Evolutionary conservation across 2,113 vertebrate species (phyloP).

Genomic region (Bubalus kerabau): DNA sequence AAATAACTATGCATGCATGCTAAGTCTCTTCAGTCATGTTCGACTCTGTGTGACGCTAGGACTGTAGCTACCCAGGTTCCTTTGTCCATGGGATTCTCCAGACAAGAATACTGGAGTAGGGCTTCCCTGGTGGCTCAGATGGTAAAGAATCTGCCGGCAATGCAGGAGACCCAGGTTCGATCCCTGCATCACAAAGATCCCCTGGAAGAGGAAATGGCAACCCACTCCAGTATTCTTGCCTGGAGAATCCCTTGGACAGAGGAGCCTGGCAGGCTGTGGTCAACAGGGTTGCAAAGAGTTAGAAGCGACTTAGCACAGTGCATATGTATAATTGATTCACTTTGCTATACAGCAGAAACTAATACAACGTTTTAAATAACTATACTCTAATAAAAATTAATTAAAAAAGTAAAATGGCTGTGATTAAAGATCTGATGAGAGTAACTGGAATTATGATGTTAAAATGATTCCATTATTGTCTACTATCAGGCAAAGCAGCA

Average conservation of each 20-base stretch:
- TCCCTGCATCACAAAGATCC: neutral
- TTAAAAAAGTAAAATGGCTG: neutral
- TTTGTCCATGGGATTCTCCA: neutral
- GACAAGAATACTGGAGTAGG: neutral
- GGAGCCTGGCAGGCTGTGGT: neutral
- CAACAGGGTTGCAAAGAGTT: neutral
- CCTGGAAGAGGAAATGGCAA: neutral
- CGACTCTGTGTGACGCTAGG: neutral
- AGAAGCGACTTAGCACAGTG: neutral
- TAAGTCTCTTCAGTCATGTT: neutral
- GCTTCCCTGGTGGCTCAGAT: neutral
- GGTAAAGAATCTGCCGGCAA: neutral
- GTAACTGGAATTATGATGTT: neutral
- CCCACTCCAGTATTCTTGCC: neutral
- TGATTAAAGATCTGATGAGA: neutral
- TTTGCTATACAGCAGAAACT: neutral
- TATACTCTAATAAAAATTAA: neutral
- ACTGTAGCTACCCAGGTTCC: neutral
- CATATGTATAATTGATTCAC: neutral
- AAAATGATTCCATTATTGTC: neutral
- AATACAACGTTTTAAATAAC: neutral
- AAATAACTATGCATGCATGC: neutral
- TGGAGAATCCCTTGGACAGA: neutral
- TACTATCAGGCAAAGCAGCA: neutral
- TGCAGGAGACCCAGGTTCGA: neutral